Base-by-base conservation (phyloP, 23 tunicate species). In the Trididemnum clinides region DNA sequence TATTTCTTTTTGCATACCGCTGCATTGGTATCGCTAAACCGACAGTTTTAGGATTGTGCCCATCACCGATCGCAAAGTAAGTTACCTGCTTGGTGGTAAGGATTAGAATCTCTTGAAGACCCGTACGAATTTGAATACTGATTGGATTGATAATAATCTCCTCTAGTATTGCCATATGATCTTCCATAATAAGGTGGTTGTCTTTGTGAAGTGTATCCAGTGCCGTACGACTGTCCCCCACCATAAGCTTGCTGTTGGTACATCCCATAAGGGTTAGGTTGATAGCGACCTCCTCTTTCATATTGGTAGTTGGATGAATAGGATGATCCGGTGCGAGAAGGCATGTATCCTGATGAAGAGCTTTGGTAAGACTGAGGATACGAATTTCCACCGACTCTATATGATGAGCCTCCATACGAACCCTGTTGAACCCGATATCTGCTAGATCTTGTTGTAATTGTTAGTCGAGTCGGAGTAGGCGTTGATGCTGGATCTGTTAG, bases 401-500 rank as follows among this genome's bases (percentile, higher is more conserved):
- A 44, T 7, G 54, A 7, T 10, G 12, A 7, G 10, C 54, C 54
- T n/a, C 66, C 66, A 10, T n/a, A 5, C 20, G 25, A n/a, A 59
- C 22, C 5, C 5, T 15, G 5, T 59, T 74, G 58, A 3, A 20
- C 36, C 2, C 83, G 39, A 26, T 78, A 28, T 28, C 65, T 35
- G 66, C 83, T 54, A 7, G 83, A 31, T 12, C 21, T 29, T 4
- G 83, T 32, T 18, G 65, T 78, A 27, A 38, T 50, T 7, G 83
- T 66, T 3, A 28, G 7, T 7, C 83, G 83, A 2, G 65, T 78
- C 2, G 83, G 83, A 4, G 83, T 37, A 1, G 3, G 83, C 2
- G 83, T 78, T 4, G 83, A 51, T 1, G 83, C 83, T 22, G 83
- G 83, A 31, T 78, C 83, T 2, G 83, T 78, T 18, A 78, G 23